Conservation (phyloP, 2,113 vertebrate genomes). For the Heterochromis multidens region DNA sequence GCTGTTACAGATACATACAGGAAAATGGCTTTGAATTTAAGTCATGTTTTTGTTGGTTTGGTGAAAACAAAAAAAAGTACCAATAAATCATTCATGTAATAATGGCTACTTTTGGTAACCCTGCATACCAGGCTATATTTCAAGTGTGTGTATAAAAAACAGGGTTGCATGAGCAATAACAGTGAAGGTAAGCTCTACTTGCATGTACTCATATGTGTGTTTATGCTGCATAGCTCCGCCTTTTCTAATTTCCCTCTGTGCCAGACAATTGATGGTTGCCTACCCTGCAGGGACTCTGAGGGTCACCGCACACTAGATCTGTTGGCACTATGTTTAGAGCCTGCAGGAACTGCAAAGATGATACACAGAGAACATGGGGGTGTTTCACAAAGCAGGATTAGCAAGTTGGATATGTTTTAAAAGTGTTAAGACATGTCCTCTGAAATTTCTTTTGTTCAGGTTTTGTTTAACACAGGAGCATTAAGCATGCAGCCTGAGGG, state of each 20-base stretch:
- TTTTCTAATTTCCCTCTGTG: neutral
- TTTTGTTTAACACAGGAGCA: neutral
- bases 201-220: neutral
- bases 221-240: neutral
- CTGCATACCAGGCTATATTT: neutral
- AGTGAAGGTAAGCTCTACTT: neutral
- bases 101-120: neutral
- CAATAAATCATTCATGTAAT: neutral
- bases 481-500: neutral
- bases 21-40: neutral
- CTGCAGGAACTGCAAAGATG: neutral
- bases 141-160: neutral
- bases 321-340: conserved; percentile 8
- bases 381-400: neutral
- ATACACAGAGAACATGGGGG: neutral
- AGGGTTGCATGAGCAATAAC: neutral
- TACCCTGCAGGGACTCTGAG: conserved; percentile 6
- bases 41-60: accelerated
- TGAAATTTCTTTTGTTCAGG: neutral
- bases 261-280: conserved; percentile 15
- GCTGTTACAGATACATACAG: neutral
- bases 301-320: conserved; percentile 19
- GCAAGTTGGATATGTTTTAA: neutral
- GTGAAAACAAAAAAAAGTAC: neutral
- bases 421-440: neutral